Percentiles rank a stretch among this genome's conserved stretches.
phyloP scores from a whole-genome alignment of 2,888 invertebrate genomes.

The Drosophila suboccidentalis region DNA sequence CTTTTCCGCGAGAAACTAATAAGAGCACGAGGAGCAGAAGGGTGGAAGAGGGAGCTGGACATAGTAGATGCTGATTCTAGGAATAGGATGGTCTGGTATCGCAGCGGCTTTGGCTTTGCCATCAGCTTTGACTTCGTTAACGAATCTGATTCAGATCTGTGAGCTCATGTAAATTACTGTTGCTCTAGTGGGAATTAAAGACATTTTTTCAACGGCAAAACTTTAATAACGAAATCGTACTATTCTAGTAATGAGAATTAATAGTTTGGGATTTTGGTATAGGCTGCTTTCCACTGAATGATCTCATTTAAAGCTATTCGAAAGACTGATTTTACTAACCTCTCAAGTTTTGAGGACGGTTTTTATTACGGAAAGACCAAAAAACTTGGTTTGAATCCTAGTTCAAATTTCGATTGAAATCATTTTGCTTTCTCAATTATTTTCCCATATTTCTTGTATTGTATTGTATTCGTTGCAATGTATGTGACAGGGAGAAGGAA shows the following conservation, averaged over 20 bases:
- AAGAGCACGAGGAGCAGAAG: slow-evolving; percentile 14
- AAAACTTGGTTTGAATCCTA: too few species aligned
- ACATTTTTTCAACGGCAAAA: neutral
- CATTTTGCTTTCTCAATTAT: neutral
- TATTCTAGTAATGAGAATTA: neutral
- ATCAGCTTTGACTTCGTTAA: slow-evolving; percentile 33
- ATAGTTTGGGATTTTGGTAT: too few species aligned
- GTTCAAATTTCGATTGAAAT: too few species aligned
- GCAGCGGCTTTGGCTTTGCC: slow-evolving; percentile 14
- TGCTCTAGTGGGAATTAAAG: neutral
- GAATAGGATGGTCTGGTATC: slow-evolving; percentile 1
- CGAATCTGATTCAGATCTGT: slow-evolving; percentile 28
- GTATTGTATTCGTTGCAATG: too few species aligned
- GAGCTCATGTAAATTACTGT: slow-evolving; percentile 7
- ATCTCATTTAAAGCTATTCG: neutral
- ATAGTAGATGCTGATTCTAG: neutral
- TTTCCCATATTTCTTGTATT: neutral
- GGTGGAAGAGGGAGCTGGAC: neutral
- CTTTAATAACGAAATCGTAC: neutral
- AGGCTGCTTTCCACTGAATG: too few species aligned
- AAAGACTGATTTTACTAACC: neutral
- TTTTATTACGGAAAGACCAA: too few species aligned
- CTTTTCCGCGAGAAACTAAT: slow-evolving; percentile 60
- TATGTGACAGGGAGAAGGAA: too few species aligned
- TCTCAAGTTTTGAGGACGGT: too few species aligned